phyloP scores from a whole-genome alignment of 2,113 vertebrate genomes.

The Manacus vitellinus region DNA sequence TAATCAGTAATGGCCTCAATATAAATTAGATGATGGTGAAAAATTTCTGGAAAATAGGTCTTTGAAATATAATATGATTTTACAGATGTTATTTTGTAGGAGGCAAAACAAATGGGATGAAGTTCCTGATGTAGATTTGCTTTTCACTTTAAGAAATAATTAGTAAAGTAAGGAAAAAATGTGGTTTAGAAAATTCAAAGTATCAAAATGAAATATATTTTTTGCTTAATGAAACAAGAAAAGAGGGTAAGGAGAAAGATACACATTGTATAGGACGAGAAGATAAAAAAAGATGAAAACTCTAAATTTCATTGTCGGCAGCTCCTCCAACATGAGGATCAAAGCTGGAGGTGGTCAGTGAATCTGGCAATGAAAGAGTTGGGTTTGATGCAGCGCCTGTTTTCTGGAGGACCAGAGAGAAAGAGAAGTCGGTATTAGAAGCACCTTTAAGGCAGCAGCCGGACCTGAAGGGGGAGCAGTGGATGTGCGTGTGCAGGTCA shows the following conservation, averaged over 20 bases:
- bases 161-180: not conserved
- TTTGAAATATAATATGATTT: not conserved
- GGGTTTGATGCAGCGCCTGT: not conserved
- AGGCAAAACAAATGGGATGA: not conserved
- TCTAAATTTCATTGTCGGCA: not conserved
- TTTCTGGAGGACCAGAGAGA: not conserved
- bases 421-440: fast-evolving
- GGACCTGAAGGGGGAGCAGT: not conserved
- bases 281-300: not conserved
- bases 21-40: not conserved
- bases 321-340: fast-evolving
- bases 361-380: fast-evolving
- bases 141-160: not conserved
- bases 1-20: not conserved
- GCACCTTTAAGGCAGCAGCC: not conserved
- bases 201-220: not conserved
- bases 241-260: not conserved
- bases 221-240: not conserved
- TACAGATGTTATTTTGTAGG: not conserved
- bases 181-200: not conserved
- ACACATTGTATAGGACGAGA: not conserved
- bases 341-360: not conserved
- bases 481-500: not conserved
- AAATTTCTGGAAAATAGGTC: not conserved
- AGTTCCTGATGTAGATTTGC: not conserved